These are phyloP conservation scores for Notechis scutatus DNA, from an alignment of 2,113 vertebrate genomes.

Conservation along the genomic window DNA sequence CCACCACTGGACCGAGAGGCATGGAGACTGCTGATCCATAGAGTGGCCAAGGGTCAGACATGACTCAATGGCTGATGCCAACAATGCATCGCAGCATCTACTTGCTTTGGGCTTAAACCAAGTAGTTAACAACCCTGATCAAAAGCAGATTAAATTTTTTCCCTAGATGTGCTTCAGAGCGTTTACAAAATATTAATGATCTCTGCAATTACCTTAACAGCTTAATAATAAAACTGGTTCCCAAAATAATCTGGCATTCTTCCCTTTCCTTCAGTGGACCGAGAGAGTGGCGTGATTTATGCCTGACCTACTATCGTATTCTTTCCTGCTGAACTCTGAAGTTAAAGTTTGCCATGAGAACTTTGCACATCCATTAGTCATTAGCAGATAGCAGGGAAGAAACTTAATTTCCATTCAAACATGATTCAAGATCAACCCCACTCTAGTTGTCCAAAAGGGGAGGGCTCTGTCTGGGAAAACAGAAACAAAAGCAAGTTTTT, in stretches of 20 bases:
- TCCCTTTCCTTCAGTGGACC: not conserved
- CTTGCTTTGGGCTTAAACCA: not conserved
- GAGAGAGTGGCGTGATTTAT: conserved; percentile 15
- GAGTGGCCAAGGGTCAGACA: not conserved
- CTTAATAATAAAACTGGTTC: not conserved
- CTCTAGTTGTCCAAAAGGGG: not conserved
- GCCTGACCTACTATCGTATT: conserved; percentile 8
- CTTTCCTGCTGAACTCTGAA: conserved; percentile 20
- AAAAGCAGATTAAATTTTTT: not conserved
- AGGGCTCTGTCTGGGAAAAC: not conserved
- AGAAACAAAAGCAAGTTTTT: not conserved
- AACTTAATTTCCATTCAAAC: conserved; percentile 5
- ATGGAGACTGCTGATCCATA: not conserved
- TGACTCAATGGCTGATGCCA: not conserved
- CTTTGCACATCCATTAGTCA: not conserved
- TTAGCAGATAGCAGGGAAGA: not conserved
- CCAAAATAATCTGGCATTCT: not conserved
- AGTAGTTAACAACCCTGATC: not conserved
- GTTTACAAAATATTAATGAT: not conserved
- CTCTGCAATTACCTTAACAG: not conserved
- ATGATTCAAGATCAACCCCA: not conserved
- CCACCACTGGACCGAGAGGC: not conserved
- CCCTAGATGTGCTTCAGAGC: not conserved
- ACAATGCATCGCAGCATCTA: not conserved
- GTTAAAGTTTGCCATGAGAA: conserved; percentile 5